phyloP scores from a whole-genome alignment of 2,797 vertebrate species.

The Phoebastria nigripes region DNA sequence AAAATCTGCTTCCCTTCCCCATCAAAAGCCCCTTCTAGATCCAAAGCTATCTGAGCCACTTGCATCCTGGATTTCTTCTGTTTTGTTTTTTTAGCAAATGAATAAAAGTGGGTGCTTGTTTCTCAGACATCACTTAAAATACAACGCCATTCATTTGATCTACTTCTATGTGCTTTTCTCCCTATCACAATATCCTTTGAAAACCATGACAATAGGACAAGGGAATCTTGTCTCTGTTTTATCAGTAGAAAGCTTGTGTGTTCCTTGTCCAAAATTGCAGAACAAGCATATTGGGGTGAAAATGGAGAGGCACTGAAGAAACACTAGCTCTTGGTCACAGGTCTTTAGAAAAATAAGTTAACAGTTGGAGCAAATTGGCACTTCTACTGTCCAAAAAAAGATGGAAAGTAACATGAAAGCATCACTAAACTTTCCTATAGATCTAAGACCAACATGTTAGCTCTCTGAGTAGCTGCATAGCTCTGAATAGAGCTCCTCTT shows the following conservation, averaged over 20 bases:
- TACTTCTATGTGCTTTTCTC: neutral
- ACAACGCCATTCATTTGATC: neutral
- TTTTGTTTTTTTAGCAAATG: neutral
- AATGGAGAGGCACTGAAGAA: neutral
- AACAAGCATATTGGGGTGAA: neutral
- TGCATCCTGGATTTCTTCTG: neutral
- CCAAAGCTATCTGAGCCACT: neutral
- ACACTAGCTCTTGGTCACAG: neutral
- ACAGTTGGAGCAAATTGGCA: neutral
- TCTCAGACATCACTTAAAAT: neutral
- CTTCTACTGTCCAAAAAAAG: neutral
- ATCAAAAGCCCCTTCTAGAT: neutral
- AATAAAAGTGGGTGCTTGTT: neutral
- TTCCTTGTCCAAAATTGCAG: neutral
- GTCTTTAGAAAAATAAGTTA: neutral
- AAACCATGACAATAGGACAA: neutral
- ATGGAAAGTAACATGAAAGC: neutral
- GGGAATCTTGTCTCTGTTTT: neutral
- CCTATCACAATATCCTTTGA: neutral
- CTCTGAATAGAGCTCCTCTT: neutral
- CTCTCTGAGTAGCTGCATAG: neutral
- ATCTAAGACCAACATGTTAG: accelerated
- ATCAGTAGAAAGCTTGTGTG: neutral
- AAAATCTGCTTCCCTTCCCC: neutral
- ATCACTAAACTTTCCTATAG: neutral